phyloP scores from a whole-genome alignment of 2,888 invertebrate genomes.

The Andrena trimmerana region DNA sequence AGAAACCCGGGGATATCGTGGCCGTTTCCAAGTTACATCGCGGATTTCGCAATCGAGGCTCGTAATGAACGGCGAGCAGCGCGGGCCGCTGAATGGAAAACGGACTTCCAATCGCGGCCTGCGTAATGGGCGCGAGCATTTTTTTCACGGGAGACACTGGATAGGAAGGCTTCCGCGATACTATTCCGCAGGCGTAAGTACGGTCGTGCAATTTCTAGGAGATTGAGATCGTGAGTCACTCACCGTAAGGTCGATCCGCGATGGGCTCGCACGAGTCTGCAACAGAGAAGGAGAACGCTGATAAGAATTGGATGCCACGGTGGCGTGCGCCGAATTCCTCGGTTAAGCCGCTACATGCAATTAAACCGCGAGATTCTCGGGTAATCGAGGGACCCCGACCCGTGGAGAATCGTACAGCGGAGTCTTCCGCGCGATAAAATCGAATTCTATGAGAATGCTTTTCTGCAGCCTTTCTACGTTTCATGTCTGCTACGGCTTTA shows the following conservation, averaged over 20 bases:
- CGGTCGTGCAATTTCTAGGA: slow-evolving; percentile 62
- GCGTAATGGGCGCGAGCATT: slow-evolving; percentile 57
- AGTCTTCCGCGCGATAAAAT: neutral
- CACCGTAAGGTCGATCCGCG: slow-evolving; percentile 83
- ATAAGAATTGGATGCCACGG: neutral
- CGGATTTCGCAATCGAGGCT: slow-evolving; percentile 62
- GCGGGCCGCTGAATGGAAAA: slow-evolving; percentile 53
- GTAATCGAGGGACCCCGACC: neutral
- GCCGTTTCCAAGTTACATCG: slow-evolving; percentile 57
- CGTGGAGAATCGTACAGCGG: too few species aligned
- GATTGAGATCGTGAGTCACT: slow-evolving; percentile 76
- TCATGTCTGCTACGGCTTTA: neutral
- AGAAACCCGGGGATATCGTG: slow-evolving; percentile 21
- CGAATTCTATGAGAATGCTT: neutral
- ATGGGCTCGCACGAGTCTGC: slow-evolving; percentile 83
- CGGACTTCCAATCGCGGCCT: slow-evolving; percentile 48
- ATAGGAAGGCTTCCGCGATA: slow-evolving; percentile 57
- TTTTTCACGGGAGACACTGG: slow-evolving; percentile 59
- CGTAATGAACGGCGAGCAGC: slow-evolving; percentile 48
- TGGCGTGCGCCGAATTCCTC: slow-evolving; percentile 30
- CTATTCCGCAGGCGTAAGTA: slow-evolving; percentile 54
- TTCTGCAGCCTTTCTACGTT: slow-evolving; percentile 3
- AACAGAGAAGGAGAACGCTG: slow-evolving; percentile 71
- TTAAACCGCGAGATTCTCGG: slow-evolving; percentile 34
- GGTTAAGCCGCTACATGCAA: neutral